These are phyloP conservation scores for Hoplodrina ambigua DNA, from an alignment of 2,888 invertebrate species.

Conservation along the genomic window DNA sequence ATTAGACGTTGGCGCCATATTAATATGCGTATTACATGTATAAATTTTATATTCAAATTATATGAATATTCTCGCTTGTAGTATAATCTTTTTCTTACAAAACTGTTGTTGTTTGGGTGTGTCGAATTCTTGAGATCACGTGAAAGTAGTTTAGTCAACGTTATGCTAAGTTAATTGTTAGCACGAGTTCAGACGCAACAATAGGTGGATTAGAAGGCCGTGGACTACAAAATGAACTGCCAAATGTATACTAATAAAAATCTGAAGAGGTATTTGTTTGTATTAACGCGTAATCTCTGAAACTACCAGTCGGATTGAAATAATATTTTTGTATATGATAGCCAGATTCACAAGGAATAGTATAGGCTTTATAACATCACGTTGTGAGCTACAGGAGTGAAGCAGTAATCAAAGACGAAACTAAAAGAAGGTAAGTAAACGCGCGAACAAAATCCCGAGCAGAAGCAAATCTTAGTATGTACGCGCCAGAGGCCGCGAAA, in stretches of 20 bases:
- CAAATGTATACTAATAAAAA: not conserved
- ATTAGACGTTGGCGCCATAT: slow-evolving; percentile 43
- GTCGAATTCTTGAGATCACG: slow-evolving; percentile 45
- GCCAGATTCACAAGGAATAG: too few species aligned
- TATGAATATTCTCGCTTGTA: slow-evolving; percentile 34
- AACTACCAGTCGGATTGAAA: too few species aligned
- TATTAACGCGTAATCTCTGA: too few species aligned
- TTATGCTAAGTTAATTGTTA: slow-evolving; percentile 47
- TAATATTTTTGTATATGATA: too few species aligned
- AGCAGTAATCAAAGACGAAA: too few species aligned
- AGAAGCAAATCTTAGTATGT: not conserved
- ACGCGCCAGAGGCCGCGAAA: not conserved
- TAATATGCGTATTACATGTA: slow-evolving; percentile 44
- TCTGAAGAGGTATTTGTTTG: too few species aligned
- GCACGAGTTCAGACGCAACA: slow-evolving; percentile 32
- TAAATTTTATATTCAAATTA: slow-evolving; percentile 49
- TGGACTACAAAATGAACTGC: slow-evolving; percentile 20
- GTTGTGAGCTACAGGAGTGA: too few species aligned
- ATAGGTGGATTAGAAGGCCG: slow-evolving; percentile 37
- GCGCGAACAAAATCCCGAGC: too few species aligned
- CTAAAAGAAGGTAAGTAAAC: too few species aligned
- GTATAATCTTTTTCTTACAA: slow-evolving; percentile 52
- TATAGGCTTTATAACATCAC: too few species aligned
- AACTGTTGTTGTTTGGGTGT: slow-evolving; percentile 49
- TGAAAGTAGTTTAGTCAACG: slow-evolving; percentile 49